Conservation (phyloP, 2,113 vertebrate genomes). For the Muntiacus reevesi region DNA sequence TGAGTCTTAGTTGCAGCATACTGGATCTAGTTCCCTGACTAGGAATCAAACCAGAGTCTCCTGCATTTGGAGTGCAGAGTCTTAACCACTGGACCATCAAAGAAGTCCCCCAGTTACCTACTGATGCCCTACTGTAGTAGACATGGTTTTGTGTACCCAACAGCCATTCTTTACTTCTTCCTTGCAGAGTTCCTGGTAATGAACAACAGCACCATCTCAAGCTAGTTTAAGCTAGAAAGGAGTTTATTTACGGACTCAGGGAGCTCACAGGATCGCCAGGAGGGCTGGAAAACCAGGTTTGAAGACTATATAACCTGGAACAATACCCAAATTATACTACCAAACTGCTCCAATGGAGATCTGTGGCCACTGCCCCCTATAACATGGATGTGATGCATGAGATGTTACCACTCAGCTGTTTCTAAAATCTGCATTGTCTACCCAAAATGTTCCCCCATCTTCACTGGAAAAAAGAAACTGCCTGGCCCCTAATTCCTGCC, state of each 20-base stretch:
- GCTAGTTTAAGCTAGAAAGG: background rate
- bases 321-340: background rate
- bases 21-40: background rate
- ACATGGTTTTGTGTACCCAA: background rate
- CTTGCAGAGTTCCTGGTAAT: conserved; percentile 21
- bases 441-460: background rate
- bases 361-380: accelerated
- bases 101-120: background rate
- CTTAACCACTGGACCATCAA: background rate
- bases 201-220: background rate
- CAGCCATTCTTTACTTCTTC: background rate
- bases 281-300: background rate
- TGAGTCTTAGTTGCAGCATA: background rate
- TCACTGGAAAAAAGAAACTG: background rate
- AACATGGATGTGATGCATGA: accelerated
- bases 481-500: background rate
- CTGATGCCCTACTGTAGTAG: background rate
- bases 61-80: background rate
- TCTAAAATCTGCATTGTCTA: background rate
- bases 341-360: background rate
- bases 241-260: background rate
- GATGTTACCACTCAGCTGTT: background rate
- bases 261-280: background rate
- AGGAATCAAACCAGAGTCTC: background rate
- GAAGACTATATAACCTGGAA: background rate